Base-by-base conservation (phyloP, 2,113 vertebrate species). In the Festucalex cinctus region DNA sequence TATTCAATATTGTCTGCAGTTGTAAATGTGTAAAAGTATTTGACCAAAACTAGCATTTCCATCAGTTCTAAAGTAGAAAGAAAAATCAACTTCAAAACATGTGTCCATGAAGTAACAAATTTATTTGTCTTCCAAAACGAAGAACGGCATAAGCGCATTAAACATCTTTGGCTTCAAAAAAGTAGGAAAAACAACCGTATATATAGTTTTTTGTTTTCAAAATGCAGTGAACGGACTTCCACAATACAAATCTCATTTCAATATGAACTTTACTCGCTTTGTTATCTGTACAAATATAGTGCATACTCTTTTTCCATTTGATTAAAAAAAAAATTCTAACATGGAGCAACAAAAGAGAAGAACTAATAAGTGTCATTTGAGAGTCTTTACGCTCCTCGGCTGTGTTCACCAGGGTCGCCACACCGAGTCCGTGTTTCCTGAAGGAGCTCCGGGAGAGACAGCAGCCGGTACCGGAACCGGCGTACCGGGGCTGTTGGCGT, bases 201-300 rank as follows among this genome's bases (percentile, higher is more conserved):
- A 64, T 62, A 58, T 39, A 37, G 43, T 43, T 43, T 39, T 61
- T 2, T 39, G 2, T 22, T 39, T 37, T 12, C 5, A 92, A 93
- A 95, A 95, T 92, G 94, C 95, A 95, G 93, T 92, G 90, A 91
- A 91, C 80, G 84, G 90, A 91, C 90, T 92, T 93, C 92, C 89
- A 94, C 94, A 88, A 93, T 95, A 95, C 94, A 94, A 94, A 94
- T 94, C 91, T 92, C 91, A 94, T 95, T 97, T 95, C 95, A 96
- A 96, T 95, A 95, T 94, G 95, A 97, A 97, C 93, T 94, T 95
- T 92, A 95, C 85, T 92, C 91, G 84, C 92, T 94, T 90, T 91
- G 59, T 85, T 80, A 86, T 85, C 90, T 94, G 91, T 95, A 95
- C 94, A 96, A 93, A 94, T 94, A 94, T 94, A 95, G 94, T 94